phyloP scores from a whole-genome alignment of 2,113 vertebrate species.

The Trematocara unimaculatum region DNA sequence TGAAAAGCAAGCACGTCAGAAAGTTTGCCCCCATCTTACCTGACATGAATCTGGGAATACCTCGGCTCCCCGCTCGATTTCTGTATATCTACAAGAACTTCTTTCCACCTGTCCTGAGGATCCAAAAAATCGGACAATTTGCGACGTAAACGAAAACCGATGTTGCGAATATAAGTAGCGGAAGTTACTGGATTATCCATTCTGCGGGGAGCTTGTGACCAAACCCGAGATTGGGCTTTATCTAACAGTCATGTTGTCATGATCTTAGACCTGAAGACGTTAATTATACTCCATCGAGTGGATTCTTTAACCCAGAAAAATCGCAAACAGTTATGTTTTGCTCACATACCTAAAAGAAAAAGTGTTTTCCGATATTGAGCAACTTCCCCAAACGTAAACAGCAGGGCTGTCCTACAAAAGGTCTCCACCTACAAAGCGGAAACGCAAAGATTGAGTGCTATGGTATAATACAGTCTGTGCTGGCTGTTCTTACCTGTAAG shows the following conservation, averaged over 20 bases:
- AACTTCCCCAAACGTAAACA: conserved; percentile 65
- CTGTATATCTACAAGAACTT: conserved; percentile 76
- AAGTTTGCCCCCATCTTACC: neutral
- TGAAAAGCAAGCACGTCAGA: neutral
- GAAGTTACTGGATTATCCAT: conserved; percentile 78
- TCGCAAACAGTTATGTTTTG: neutral
- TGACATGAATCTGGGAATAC: conserved; percentile 82
- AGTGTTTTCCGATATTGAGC: conserved; percentile 54
- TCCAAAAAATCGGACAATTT: conserved; percentile 83
- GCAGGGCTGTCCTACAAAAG: neutral
- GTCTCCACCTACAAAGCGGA: conserved; percentile 40
- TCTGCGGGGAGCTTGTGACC: neutral
- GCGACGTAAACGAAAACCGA: conserved; percentile 71
- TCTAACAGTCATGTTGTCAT: neutral
- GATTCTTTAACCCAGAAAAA: neutral
- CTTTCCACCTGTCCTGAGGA: conserved; percentile 86
- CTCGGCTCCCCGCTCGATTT: conserved; percentile 75
- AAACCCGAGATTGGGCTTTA: neutral
- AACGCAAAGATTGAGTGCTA: neutral
- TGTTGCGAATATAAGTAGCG: conserved; percentile 78
- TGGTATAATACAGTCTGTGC: neutral
- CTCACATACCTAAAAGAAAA: neutral
- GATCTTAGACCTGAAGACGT: fast-evolving
- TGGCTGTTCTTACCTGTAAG: neutral
- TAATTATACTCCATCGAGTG: neutral